Percentiles rank a stretch among this genome's conserved stretches.
phyloP scores from a whole-genome alignment of 2,113 vertebrate species.

The Salvelinus alpinus region DNA sequence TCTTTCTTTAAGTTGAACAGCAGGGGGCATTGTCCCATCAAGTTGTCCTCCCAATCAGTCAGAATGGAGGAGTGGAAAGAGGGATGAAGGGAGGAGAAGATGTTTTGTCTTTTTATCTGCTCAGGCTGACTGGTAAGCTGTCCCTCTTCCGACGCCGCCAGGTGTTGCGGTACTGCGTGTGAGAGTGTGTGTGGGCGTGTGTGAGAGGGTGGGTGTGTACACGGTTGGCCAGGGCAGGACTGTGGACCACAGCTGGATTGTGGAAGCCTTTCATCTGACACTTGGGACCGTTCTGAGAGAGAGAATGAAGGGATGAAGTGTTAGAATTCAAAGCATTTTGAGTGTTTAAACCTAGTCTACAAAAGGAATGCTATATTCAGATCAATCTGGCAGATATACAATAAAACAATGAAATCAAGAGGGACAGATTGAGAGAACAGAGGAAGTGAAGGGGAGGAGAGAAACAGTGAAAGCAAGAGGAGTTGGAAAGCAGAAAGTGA shows the following conservation, averaged over 20 bases:
- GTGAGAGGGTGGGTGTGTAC: slow-evolving; percentile 54
- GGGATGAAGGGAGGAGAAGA: slow-evolving; percentile 14
- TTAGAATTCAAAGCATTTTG: slow-evolving; percentile 44
- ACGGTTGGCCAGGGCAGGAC: slow-evolving; percentile 66
- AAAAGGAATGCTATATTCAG: neutral
- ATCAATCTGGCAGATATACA: neutral
- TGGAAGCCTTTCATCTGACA: slow-evolving; percentile 89
- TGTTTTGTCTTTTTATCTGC: slow-evolving; percentile 79
- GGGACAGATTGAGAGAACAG: neutral
- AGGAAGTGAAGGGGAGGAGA: neutral
- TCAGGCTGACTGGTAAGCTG: slow-evolving; percentile 90
- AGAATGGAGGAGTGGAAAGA: slow-evolving; percentile 52
- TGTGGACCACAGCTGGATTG: slow-evolving; percentile 77
- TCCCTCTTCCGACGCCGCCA: slow-evolving; percentile 93
- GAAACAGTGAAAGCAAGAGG: neutral
- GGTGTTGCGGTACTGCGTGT: slow-evolving; percentile 75
- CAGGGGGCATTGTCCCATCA: neutral
- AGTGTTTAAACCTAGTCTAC: neutral
- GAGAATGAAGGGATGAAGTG: neutral
- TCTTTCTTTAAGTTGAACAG: slow-evolving; percentile 19
- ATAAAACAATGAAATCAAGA: too few species aligned
- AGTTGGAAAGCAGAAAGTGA: slow-evolving; percentile 73
- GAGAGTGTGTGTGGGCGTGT: slow-evolving; percentile 83
- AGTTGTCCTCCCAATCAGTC: neutral
- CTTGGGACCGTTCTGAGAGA: slow-evolving; percentile 81